Evolutionary conservation across 1,140 invertebrate species (phyloP).

Genomic region (Saccostrea cuccullata): DNA sequence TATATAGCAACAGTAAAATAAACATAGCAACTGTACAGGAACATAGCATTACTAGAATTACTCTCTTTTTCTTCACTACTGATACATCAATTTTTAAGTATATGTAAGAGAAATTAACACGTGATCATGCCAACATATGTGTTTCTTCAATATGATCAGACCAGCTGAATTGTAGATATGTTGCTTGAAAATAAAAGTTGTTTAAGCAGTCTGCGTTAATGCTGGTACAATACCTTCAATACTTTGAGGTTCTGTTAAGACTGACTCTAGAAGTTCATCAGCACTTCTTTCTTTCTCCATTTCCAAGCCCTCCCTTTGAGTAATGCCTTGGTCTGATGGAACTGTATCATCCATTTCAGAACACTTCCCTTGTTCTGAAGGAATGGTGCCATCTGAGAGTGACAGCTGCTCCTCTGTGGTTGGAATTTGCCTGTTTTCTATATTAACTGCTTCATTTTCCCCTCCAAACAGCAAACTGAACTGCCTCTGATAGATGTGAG

Average conservation of each 20-base stretch:
- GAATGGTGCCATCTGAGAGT: neutral
- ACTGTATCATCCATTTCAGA: neutral
- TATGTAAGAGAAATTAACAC: too few species aligned
- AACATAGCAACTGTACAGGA: neutral
- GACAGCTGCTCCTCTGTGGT: neutral
- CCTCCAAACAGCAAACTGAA: neutral
- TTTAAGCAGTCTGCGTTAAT: too few species aligned
- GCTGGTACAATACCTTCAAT: neutral
- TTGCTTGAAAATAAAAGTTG: too few species aligned
- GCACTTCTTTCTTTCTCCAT: neutral
- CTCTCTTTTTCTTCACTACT: neutral
- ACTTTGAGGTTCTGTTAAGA: neutral
- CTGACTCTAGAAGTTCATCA: neutral
- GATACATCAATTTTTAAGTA: neutral
- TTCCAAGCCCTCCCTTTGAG: neutral
- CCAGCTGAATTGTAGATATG: too few species aligned
- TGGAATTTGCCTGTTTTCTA: too few species aligned
- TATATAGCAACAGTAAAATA: too few species aligned
- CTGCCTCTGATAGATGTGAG: conserved; percentile 4
- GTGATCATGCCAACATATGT: too few species aligned
- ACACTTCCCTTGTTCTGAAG: neutral
- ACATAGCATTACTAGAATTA: neutral
- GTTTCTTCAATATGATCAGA: too few species aligned
- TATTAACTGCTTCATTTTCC: neutral
- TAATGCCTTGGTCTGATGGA: neutral